Percentiles rank a stretch among this genome's conserved stretches.
These are phyloP conservation scores for Dendrocopos noguchii DNA, from an alignment of 2,113 vertebrate species.

Conservation along the genomic window DNA sequence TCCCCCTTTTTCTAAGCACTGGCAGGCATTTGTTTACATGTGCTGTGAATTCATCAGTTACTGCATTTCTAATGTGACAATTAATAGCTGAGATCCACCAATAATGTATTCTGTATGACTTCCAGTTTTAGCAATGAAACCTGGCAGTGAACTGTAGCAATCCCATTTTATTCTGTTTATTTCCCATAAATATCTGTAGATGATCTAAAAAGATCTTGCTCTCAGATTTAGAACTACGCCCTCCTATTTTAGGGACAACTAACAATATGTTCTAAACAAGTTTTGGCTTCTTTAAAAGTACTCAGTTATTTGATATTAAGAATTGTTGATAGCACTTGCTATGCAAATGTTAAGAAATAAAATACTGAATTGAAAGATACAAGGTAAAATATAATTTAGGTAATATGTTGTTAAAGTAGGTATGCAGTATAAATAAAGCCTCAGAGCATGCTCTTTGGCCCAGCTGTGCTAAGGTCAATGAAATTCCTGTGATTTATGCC, in stretches of 20 bases:
- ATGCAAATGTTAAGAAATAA: not conserved
- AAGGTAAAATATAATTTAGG: not conserved
- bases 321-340: not conserved
- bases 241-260: not conserved
- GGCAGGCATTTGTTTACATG: not conserved
- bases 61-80: not conserved
- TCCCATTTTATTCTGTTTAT: not conserved
- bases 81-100: not conserved
- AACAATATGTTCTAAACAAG: not conserved
- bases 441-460: not conserved
- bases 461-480: not conserved
- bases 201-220: not conserved
- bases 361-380: not conserved
- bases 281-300: not conserved
- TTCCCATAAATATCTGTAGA: not conserved
- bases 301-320: not conserved
- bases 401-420: not conserved
- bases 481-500: not conserved
- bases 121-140: constrained; percentile 10
- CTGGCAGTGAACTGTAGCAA: not conserved
- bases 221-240: not conserved
- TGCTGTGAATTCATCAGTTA: not conserved
- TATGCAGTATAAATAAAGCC: not conserved
- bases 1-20: not conserved
- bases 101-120: not conserved